Percentiles rank a stretch among this genome's conserved stretches.
These are phyloP conservation scores for Ceratosolen fusciceps DNA, from an alignment of 1,140 invertebrate genomes.

Conservation along the genomic window DNA sequence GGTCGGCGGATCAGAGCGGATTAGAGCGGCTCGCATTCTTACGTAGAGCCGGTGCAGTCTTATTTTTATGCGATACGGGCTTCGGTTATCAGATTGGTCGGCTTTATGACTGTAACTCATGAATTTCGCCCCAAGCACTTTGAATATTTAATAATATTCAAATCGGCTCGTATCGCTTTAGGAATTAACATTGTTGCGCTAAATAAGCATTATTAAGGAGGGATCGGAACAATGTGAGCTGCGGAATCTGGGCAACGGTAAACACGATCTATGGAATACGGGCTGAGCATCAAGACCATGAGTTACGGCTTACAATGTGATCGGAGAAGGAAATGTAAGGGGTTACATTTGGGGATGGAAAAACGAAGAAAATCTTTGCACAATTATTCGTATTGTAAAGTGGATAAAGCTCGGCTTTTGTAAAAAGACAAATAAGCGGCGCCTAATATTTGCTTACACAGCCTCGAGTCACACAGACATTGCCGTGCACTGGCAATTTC, in stretches of 20 bases:
- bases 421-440: too few species aligned
- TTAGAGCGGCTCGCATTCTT: not conserved
- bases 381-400: constrained; percentile 1
- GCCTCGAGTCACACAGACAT: not conserved
- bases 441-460: constrained; percentile 25
- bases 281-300: not conserved
- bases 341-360: too few species aligned
- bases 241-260: not conserved
- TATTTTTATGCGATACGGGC: not conserved
- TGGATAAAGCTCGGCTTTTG: not conserved
- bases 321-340: not conserved
- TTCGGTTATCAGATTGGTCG: not conserved
- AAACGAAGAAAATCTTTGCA: too few species aligned
- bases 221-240: not conserved
- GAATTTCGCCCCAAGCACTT: not conserved
- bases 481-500: not conserved
- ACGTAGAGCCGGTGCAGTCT: not conserved
- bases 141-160: not conserved
- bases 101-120: not conserved
- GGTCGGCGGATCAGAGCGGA: not conserved
- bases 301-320: not conserved
- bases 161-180: not conserved
- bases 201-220: not conserved
- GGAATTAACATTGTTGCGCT: not conserved
- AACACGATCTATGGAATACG: not conserved